phyloP scores from a whole-genome alignment of 2,113 vertebrate species.

The Microtus richardsoni region DNA sequence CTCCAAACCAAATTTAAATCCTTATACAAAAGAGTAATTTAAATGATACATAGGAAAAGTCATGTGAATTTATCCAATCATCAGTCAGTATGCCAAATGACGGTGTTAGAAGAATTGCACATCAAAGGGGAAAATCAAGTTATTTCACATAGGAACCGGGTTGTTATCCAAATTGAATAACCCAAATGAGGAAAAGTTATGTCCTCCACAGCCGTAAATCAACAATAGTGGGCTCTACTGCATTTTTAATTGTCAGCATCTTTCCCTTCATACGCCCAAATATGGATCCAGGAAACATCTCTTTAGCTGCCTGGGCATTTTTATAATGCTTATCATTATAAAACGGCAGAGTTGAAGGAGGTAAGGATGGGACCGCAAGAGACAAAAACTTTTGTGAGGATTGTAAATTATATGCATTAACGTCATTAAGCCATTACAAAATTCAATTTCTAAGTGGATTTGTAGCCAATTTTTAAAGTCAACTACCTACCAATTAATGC shows the following conservation, averaged over 20 bases:
- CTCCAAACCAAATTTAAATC: conserved; percentile 67
- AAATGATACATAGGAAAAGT: conserved; percentile 78
- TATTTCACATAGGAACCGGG: conserved; percentile 74
- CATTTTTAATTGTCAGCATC: conserved; percentile 75
- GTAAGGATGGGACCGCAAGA: conserved; percentile 58
- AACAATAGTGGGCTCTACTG: conserved; percentile 60
- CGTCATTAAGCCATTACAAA: conserved; percentile 73
- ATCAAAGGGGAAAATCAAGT: conserved; percentile 70
- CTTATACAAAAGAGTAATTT: conserved; percentile 73
- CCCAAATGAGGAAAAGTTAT: conserved; percentile 72
- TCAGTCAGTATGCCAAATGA: conserved; percentile 76
- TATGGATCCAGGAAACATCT: conserved; percentile 65
- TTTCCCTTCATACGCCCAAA: conserved; percentile 41
- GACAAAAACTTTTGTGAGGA: conserved; percentile 73
- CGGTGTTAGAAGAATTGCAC: conserved; percentile 67
- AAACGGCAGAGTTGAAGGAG: conserved; percentile 64
- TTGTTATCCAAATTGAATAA: conserved; percentile 80
- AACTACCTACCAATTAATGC: conserved; percentile 75
- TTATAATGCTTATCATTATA: conserved; percentile 71
- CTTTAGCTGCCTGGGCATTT: conserved; percentile 68
- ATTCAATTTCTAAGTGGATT: conserved; percentile 68
- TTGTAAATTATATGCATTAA: conserved; percentile 67
- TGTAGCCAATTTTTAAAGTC: conserved; percentile 77
- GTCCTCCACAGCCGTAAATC: conserved; percentile 66
- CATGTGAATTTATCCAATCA: conserved; percentile 70